Percentiles rank a stretch among this genome's conserved stretches.
Evolutionary conservation across 2,113 vertebrate genomes (phyloP).

Genomic region (Verasper variegatus): DNA sequence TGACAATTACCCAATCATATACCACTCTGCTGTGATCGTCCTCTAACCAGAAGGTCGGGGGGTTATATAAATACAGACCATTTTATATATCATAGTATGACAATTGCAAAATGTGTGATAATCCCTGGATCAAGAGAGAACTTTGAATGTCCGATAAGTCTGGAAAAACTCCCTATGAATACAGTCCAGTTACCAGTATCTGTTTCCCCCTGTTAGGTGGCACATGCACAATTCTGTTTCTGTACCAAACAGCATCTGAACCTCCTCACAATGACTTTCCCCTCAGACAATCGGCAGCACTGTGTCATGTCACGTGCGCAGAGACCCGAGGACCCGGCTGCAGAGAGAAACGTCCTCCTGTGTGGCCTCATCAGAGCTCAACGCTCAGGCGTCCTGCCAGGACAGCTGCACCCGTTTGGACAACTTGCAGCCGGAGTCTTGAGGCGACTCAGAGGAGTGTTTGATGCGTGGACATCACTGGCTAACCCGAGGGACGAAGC

Average conservation of each 20-base stretch:
- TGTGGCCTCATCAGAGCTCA: constrained; percentile 68
- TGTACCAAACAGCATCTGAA: constrained; percentile 20
- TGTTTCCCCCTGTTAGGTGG: neutral
- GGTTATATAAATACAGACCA: too few species aligned
- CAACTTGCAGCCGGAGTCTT: constrained; percentile 46
- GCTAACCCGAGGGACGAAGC: constrained; percentile 29
- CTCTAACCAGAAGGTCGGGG: too few species aligned
- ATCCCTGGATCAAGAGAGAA: too few species aligned
- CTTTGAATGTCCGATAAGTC: too few species aligned
- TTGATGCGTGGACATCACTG: constrained; percentile 51
- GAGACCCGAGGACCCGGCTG: constrained; percentile 50
- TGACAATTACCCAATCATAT: too few species aligned
- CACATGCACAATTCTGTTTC: constrained; percentile 12
- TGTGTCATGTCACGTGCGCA: constrained; percentile 50
- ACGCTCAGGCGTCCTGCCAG: constrained; percentile 68
- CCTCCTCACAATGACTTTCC: constrained; percentile 38
- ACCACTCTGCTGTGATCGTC: too few species aligned
- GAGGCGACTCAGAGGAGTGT: constrained; percentile 48
- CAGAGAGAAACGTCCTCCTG: constrained; percentile 61
- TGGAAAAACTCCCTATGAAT: too few species aligned
- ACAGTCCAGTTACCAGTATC: neutral
- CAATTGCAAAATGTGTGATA: neutral
- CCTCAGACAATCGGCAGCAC: constrained; percentile 31
- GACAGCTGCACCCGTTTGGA: constrained; percentile 76
- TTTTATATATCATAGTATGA: neutral